Conservation (phyloP, 2,113 vertebrate genomes). For the Cryptomyrus ogoouensis region DNA sequence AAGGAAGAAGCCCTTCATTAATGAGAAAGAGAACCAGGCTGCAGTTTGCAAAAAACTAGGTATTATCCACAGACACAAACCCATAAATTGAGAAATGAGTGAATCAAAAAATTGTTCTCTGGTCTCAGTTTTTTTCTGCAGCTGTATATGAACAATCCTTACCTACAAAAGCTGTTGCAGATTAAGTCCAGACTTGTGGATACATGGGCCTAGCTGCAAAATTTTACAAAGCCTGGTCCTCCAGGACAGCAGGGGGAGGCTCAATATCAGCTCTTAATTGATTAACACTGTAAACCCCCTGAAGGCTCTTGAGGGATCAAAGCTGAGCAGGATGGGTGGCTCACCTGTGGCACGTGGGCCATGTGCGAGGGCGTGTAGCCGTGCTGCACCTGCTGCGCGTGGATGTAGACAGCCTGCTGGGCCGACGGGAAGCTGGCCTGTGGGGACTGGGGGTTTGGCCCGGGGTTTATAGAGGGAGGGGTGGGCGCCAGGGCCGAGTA, state of each 20-base stretch:
- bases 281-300: neutral
- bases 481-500: constrained; percentile 89
- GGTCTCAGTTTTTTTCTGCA: no score
- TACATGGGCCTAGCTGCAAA: neutral
- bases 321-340: constrained; percentile 6
- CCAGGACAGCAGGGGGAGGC: neutral
- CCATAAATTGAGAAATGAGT: no score
- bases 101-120: no score
- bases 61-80: no score
- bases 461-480: constrained; percentile 91
- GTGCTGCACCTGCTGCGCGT: constrained; percentile 92
- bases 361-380: constrained; percentile 92
- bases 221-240: neutral
- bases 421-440: constrained; percentile 88
- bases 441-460: constrained; percentile 91
- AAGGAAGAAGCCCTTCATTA: no score
- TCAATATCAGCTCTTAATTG: neutral
- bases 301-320: neutral
- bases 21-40: no score
- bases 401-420: constrained; percentile 92
- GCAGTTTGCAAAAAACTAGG: no score
- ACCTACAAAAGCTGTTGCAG: neutral
- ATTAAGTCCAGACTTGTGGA: neutral
- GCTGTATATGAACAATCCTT: neutral
- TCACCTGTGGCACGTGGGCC: constrained; percentile 95